phyloP scores from a whole-genome alignment of 2,888 invertebrate genomes.

The Acanthosepion esculentum region DNA sequence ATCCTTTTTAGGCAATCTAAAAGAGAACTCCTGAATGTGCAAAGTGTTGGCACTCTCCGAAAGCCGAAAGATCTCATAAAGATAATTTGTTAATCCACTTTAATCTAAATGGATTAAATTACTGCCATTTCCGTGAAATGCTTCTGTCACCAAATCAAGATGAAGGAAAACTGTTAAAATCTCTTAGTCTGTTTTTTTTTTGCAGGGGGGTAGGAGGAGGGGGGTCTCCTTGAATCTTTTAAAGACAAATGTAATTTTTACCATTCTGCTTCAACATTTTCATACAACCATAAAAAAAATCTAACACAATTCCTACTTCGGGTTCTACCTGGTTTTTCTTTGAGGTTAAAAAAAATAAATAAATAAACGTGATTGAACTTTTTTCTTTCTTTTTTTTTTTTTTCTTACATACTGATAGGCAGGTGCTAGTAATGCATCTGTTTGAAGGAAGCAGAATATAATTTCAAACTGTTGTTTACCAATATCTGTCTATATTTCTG shows the following conservation, averaged over 20 bases:
- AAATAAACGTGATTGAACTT: neutral
- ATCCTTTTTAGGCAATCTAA: conserved; percentile 17
- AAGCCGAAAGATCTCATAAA: neutral
- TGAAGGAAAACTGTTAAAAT: neutral
- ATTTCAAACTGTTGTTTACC: too few relatives aligned
- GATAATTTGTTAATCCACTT: conserved; percentile 17
- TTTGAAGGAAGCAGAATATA: too few relatives aligned
- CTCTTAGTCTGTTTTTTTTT: neutral
- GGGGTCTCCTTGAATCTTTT: neutral
- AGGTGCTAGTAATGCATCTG: neutral
- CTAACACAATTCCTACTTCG: neutral
- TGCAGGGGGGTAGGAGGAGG: too few relatives aligned
- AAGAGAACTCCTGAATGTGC: neutral
- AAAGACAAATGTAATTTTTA: conserved; percentile 8
- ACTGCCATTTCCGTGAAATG: neutral
- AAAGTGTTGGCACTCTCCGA: neutral
- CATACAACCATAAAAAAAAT: neutral
- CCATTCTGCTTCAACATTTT: neutral
- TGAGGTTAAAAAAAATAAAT: neutral
- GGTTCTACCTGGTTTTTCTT: neutral
- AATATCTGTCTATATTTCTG: too few relatives aligned
- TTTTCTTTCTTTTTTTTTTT: neutral
- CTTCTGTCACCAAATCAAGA: neutral
- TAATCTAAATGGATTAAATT: neutral
- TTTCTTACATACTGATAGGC: neutral